Conservation (phyloP, 2,888 invertebrate genomes). For the Epistrophe grossulariae region DNA sequence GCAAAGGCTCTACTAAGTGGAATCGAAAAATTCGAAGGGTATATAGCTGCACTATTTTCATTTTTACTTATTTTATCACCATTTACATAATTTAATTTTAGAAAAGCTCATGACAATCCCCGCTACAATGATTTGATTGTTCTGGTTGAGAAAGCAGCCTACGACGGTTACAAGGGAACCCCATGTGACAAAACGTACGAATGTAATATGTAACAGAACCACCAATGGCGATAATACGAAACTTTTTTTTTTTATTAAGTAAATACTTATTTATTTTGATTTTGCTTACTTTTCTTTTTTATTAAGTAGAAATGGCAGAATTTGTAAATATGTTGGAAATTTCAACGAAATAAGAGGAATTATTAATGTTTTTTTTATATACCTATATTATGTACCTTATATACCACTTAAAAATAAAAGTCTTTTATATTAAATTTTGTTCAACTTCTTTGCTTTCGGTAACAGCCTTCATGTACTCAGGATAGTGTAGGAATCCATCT, state of each 20-base stretch:
- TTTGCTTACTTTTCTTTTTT: neutral
- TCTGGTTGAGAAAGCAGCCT: constrained; percentile 88
- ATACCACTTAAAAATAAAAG: neutral
- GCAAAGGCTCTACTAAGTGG: constrained; percentile 91
- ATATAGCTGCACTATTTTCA: constrained; percentile 74
- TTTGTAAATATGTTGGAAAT: constrained; percentile 52
- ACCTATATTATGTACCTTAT: neutral
- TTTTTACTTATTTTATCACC: neutral
- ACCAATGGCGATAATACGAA: neutral
- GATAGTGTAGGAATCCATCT: constrained; percentile 94
- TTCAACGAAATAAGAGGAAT: constrained; percentile 25
- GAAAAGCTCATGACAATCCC: constrained; percentile 82
- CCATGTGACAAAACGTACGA: constrained; percentile 86
- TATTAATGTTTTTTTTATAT: constrained; percentile 8
- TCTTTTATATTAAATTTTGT: constrained; percentile 49
- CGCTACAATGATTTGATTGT: constrained; percentile 87
- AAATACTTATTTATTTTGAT: constrained; percentile 56
- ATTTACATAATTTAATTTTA: constrained; percentile 57
- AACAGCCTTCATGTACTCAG: constrained; percentile 88
- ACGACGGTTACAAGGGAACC: constrained; percentile 87
- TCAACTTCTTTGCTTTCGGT: constrained; percentile 70
- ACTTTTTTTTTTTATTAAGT: constrained; percentile 16
- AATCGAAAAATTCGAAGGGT: constrained; percentile 88
- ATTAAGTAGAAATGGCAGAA: constrained; percentile 41
- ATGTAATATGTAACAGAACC: constrained; percentile 80